Percentiles rank a stretch among this genome's conserved stretches.
phyloP scores from a whole-genome alignment of 1,140 invertebrate species.

The Pantala flavescens region DNA sequence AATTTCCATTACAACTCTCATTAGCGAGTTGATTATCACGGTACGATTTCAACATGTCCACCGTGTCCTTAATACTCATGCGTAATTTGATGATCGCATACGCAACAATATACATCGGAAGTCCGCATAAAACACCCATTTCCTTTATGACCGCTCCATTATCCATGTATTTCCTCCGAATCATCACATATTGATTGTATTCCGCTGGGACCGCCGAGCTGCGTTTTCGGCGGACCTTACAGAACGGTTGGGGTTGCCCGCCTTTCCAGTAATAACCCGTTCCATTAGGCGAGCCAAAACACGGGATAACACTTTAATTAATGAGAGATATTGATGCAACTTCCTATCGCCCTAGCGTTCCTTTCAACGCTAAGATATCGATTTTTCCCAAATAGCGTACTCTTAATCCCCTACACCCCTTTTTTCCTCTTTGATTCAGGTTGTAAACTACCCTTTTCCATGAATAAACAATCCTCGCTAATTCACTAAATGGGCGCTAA shows the following conservation, averaged over 20 bases:
- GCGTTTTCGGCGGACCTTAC: background rate
- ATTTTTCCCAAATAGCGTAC: background rate
- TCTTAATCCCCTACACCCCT: background rate
- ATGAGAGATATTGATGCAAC: slow-evolving; percentile 2
- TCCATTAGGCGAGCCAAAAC: background rate
- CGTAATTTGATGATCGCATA: no score
- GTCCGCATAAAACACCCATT: background rate
- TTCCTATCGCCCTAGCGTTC: background rate
- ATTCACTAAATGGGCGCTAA: background rate
- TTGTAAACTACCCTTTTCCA: no score
- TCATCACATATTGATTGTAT: slow-evolving; percentile 4
- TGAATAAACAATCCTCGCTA: background rate
- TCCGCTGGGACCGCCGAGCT: background rate
- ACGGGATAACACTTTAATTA: background rate
- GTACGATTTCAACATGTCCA: no score
- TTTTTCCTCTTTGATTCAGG: background rate
- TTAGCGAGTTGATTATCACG: no score
- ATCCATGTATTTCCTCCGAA: background rate
- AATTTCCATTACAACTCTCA: no score
- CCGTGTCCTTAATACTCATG: no score
- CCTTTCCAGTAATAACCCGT: background rate
- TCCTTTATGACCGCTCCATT: background rate
- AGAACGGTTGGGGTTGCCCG: background rate
- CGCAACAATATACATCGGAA: no score
- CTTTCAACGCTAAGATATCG: background rate